phyloP scores from a whole-genome alignment of 2,888 invertebrate species.

The Antheraea assamensis region DNA sequence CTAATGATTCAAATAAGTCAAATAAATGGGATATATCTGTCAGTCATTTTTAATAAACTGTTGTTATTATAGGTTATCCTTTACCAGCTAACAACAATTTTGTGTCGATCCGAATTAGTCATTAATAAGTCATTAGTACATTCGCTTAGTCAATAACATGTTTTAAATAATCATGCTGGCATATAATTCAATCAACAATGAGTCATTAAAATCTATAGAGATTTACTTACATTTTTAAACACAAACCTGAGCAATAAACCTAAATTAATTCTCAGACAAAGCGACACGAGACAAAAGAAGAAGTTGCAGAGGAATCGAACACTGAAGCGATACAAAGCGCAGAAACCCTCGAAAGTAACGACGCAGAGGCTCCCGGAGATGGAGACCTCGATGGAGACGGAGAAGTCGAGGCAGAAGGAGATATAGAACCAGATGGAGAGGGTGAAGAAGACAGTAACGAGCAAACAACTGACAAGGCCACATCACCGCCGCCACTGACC shows the following conservation, averaged over 20 bases:
- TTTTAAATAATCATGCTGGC: too few relatives aligned
- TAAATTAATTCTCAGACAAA: slow-evolving; percentile 47
- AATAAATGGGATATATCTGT: too few relatives aligned
- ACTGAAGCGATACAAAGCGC: slow-evolving; percentile 45
- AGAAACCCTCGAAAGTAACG: slow-evolving; percentile 42
- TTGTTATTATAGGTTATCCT: too few relatives aligned
- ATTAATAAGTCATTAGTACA: too few relatives aligned
- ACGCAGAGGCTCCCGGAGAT: slow-evolving; percentile 38
- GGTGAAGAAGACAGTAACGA: slow-evolving; percentile 44
- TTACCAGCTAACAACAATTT: too few relatives aligned
- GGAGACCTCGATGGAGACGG: slow-evolving; percentile 46
- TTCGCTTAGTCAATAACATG: too few relatives aligned
- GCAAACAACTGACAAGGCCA: slow-evolving; percentile 71
- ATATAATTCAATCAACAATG: too few relatives aligned
- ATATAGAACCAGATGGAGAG: slow-evolving; percentile 51
- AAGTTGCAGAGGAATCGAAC: slow-evolving; percentile 46
- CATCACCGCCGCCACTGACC: slow-evolving; percentile 73
- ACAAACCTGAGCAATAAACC: not conserved
- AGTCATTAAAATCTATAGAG: not conserved
- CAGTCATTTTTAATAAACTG: too few relatives aligned
- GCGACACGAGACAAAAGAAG: slow-evolving; percentile 65
- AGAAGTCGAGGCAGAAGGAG: slow-evolving; percentile 49
- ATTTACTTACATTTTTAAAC: not conserved
- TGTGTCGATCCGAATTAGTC: too few relatives aligned
- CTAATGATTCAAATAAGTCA: too few relatives aligned